Percentiles rank a stretch among this genome's conserved stretches.
Conservation (phyloP, 1,140 invertebrate genomes). For the Eurosta solidaginis region DNA sequence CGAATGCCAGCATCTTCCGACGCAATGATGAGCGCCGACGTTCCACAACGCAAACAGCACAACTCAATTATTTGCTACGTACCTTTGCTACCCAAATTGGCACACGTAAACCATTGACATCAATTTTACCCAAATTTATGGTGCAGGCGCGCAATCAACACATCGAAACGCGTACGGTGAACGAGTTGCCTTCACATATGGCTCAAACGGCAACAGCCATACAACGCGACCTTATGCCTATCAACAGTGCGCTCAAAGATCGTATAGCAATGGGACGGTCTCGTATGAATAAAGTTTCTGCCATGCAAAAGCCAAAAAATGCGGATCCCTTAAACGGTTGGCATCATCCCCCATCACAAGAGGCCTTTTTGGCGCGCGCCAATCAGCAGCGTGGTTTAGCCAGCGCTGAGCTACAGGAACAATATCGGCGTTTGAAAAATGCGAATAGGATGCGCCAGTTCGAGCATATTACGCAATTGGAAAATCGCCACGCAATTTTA, state of each 20-base stretch:
- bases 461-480: not conserved
- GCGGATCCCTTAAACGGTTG: slow-evolving; percentile 6
- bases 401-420: slow-evolving; percentile 23
- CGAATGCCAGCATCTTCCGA: slow-evolving; percentile 31
- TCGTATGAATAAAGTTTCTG: not conserved
- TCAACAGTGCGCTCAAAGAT: not conserved
- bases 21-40: slow-evolving; percentile 29
- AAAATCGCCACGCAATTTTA: not conserved
- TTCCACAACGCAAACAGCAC: not conserved
- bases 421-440: slow-evolving; percentile 26
- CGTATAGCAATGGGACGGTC: not conserved
- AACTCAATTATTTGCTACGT: slow-evolving; percentile 2
- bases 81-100: not conserved
- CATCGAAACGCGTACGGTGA: not conserved
- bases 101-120: not conserved
- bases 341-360: slow-evolving; percentile 24
- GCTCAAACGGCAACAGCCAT: not conserved
- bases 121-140: slow-evolving; percentile 9
- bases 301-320: not conserved
- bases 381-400: slow-evolving; percentile 4
- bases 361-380: not conserved
- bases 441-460: not conserved
- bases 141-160: slow-evolving; percentile 32
- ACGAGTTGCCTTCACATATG: not conserved
- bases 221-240: slow-evolving; percentile 30